Conservation (phyloP, 2,113 vertebrate genomes). For the Gadus chalcogrammus region DNA sequence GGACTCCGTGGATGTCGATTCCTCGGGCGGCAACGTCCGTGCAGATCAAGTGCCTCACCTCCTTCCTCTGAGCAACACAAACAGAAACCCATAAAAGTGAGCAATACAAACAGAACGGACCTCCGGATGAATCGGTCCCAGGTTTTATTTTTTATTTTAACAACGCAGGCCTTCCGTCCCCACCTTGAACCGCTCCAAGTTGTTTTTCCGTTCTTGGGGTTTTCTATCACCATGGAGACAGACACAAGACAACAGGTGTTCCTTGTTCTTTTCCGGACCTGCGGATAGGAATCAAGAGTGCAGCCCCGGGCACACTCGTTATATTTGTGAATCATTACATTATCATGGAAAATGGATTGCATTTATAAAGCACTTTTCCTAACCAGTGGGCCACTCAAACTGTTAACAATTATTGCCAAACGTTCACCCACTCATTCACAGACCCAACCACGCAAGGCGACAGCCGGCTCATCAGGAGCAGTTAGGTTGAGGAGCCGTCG, state of each 20-base stretch:
- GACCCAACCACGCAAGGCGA: too few species aligned
- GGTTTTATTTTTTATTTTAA: slow-evolving; percentile 9
- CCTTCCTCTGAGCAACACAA: slow-evolving; percentile 76
- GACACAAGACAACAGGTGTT: slow-evolving; percentile 93
- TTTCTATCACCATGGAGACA: slow-evolving; percentile 97
- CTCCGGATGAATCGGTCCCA: too few species aligned
- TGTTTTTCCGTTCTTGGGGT: slow-evolving; percentile 92
- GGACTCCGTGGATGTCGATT: slow-evolving; percentile 93
- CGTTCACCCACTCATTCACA: too few species aligned
- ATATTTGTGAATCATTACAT: too few species aligned
- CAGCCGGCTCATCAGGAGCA: too few species aligned
- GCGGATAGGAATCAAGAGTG: not conserved
- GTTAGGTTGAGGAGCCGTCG: too few species aligned
- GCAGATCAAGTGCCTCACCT: slow-evolving; percentile 92
- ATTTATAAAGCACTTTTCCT: too few species aligned
- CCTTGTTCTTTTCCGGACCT: slow-evolving; percentile 90
- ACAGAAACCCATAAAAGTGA: not conserved
- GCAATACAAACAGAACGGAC: not conserved
- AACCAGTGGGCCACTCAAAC: too few species aligned
- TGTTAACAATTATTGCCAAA: too few species aligned
- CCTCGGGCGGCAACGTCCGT: slow-evolving; percentile 97
- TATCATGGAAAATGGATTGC: too few species aligned
- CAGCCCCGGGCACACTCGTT: not conserved
- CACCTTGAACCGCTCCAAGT: slow-evolving; percentile 97
- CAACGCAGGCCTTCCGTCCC: too few species aligned